Evolutionary conservation across 2,888 invertebrate species (phyloP), one percentile per base, ranked within the genome.

Genomic region (Digitonthophagus gazella): DNA sequence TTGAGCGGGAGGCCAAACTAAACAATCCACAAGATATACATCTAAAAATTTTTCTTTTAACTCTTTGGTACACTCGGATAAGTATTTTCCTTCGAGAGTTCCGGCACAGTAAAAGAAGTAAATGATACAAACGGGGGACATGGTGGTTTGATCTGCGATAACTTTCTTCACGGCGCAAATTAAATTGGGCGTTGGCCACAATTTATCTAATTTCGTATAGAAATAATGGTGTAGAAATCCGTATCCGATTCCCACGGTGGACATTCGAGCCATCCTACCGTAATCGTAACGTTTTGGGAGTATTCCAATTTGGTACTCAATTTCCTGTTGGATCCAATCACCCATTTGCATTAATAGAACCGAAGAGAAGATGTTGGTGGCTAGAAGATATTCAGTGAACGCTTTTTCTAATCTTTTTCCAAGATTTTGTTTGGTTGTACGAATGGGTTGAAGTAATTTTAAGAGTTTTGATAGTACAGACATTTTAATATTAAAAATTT

Each of bases 1-100:
- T 81, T 97, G 97, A 1, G 93, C 88, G 57, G 95, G 94, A 2
- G 96, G 96, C 96, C 97, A 98, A 68, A 93, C 88, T 69, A 88
- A 82, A 87, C 96, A 96, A 80, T 97, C 97, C 75, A 92, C 88
- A 91, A 96, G 84, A 79, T 93, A 94, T 16, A 93, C 89, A 73
- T 88, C 87, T 54, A 86, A 80, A 80, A 94, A 92, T 82, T 95
- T 95, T 0, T 84, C 77, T 74, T 83, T 85, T 57, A 91, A 83
- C 83, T 92, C 94, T 68, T 80, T 75, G 74, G 83, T 86, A 71
- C 87, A 86, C 58, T 88, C 84, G 11, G 79, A 18, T 0, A 88
- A 56, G 6, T 86, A 78, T 78, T 90, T 90, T 0, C 86, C 84
- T 83, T 97, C 95, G 76, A 97, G 80, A 2, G 86, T 75, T 11